These are phyloP conservation scores for Osmerus eperlanus DNA, from an alignment of 2,113 vertebrate genomes.

Conservation along the genomic window DNA sequence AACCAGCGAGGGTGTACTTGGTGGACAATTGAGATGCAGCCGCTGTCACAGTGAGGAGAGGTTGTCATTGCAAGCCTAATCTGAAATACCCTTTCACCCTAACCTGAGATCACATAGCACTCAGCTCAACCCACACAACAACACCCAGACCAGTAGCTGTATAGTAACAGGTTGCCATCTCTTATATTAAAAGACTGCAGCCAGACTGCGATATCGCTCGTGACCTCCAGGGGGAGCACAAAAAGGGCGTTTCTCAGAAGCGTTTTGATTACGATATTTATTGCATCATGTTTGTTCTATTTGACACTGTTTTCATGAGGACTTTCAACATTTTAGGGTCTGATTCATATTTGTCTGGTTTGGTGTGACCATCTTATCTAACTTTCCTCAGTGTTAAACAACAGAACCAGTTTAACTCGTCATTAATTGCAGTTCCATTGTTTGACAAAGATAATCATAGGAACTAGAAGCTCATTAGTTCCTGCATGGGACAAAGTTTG, in stretches of 20 bases:
- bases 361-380: too few relatives aligned
- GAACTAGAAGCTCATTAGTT: neutral
- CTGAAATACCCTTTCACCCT: conserved; percentile 36
- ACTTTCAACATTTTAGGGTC: too few relatives aligned
- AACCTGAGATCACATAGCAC: conserved; percentile 5
- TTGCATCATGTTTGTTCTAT: conserved; percentile 10
- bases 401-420: neutral
- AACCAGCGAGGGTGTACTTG: conserved; percentile 23
- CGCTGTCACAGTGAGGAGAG: conserved; percentile 21
- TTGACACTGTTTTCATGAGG: neutral
- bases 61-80: conserved; percentile 89
- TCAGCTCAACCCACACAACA: conserved; percentile 60
- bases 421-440: too few relatives aligned
- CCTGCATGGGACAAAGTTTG: too few relatives aligned
- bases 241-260: conserved; percentile 33
- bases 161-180: conserved; percentile 23
- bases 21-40: conserved; percentile 44
- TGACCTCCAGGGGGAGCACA: conserved; percentile 7
- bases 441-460: too few relatives aligned
- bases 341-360: too few relatives aligned
- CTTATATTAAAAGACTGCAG: conserved; percentile 62
- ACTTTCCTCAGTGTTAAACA: too few relatives aligned
- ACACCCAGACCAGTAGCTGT: conserved; percentile 10
- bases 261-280: conserved; percentile 42
- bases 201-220: conserved; percentile 13